Percentiles rank a stretch among this genome's conserved stretches.
Conservation (phyloP, 2,797 vertebrate genomes). For the Pristis pectinata region DNA sequence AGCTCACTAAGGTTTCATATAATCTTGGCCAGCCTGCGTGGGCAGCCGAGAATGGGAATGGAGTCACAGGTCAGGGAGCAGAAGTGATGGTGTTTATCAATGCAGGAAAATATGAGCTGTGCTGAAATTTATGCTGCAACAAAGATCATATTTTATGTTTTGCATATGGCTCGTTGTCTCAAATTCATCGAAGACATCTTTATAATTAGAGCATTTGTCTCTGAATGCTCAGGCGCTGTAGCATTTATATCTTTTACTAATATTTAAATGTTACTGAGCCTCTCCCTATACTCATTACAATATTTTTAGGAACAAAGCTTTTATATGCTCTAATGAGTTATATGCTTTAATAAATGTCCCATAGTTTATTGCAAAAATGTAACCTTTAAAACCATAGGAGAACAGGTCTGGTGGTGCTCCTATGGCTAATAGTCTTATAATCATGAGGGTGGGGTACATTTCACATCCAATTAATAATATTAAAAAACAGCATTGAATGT, state of each 20-base stretch:
- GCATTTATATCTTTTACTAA: slow-evolving; percentile 7
- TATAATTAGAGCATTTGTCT: neutral
- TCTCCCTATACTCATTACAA: neutral
- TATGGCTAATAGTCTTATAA: neutral
- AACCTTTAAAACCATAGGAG: neutral
- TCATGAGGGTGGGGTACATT: neutral
- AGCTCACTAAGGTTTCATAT: neutral
- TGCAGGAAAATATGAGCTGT: neutral
- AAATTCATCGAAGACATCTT: neutral
- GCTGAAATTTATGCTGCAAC: neutral
- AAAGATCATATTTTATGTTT: neutral
- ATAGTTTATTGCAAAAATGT: slow-evolving; percentile 7
- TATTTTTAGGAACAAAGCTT: neutral
- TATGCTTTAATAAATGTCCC: neutral
- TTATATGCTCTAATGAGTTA: neutral
- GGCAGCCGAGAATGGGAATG: neutral
- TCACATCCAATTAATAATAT: neutral
- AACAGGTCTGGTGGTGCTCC: neutral
- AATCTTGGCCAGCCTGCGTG: neutral
- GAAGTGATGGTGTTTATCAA: neutral
- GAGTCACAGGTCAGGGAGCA: neutral
- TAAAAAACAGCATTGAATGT: neutral
- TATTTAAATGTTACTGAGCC: neutral
- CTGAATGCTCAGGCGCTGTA: neutral
- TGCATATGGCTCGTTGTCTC: neutral